Conservation (phyloP, 2,113 vertebrate species). For the Xenotilapia longispinis region DNA sequence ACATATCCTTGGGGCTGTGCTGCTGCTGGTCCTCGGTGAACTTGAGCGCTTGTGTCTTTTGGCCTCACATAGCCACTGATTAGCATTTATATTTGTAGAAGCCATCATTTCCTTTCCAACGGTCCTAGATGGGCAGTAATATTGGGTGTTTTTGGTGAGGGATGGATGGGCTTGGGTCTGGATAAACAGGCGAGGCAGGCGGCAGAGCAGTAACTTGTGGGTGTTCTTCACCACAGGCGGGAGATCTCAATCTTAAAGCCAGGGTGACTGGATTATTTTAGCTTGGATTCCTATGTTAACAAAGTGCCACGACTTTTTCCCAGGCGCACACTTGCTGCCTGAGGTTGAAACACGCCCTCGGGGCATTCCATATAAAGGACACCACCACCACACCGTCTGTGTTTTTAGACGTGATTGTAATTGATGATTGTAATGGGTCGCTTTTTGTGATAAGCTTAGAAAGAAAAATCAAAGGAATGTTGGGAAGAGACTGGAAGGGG, state of each 20-base stretch:
- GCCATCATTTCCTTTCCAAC: slow-evolving; percentile 61
- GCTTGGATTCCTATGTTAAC: slow-evolving; percentile 41
- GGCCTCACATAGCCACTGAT: slow-evolving; percentile 57
- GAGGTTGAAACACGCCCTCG: slow-evolving; percentile 36
- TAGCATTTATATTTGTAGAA: slow-evolving; percentile 72
- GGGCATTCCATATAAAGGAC: slow-evolving; percentile 21
- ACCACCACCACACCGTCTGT: background rate
- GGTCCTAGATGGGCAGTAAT: slow-evolving; percentile 34
- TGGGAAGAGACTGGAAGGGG: background rate
- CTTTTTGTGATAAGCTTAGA: slow-evolving; percentile 12
- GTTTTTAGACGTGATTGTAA: slow-evolving; percentile 32
- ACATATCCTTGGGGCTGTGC: background rate
- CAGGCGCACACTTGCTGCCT: slow-evolving; percentile 31
- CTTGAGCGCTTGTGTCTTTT: slow-evolving; percentile 57
- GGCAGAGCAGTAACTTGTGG: slow-evolving; percentile 42
- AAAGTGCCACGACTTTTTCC: slow-evolving; percentile 28
- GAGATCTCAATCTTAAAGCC: slow-evolving; percentile 48
- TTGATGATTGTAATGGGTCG: slow-evolving; percentile 32
- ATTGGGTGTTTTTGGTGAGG: slow-evolving; percentile 50
- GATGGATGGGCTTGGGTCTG: slow-evolving; percentile 54
- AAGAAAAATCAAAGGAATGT: background rate
- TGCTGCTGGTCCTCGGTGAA: slow-evolving; percentile 29
- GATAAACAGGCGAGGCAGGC: slow-evolving; percentile 43
- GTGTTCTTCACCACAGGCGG: slow-evolving; percentile 61
- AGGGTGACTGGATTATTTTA: slow-evolving; percentile 50